phyloP scores from a whole-genome alignment of 2,888 invertebrate species.

The Dolomedes plantarius region DNA sequence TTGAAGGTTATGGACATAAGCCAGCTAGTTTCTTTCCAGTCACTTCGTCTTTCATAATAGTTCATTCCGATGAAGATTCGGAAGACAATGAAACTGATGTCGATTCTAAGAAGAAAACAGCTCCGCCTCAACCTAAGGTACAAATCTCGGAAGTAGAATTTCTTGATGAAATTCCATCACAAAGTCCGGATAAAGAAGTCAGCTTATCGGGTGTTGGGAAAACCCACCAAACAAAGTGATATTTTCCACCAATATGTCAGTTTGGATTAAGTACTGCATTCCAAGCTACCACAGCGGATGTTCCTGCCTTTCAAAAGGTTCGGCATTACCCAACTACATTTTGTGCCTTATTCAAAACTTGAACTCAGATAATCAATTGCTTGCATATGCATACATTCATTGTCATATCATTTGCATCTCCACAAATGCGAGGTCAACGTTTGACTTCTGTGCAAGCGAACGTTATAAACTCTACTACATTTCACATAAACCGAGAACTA shows the following conservation, averaged over 20 bases:
- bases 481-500: not conserved
- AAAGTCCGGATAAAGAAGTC: not conserved
- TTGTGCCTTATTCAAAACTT: not conserved
- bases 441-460: not conserved
- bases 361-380: not conserved
- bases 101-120: not conserved
- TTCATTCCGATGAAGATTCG: not conserved
- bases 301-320: not conserved
- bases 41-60: constrained; percentile 46
- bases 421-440: not conserved
- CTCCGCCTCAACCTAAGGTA: not conserved
- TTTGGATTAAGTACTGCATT: not conserved
- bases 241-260: not conserved
- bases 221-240: not conserved
- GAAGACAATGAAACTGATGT: not conserved
- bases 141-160: not conserved
- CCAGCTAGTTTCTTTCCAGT: constrained; percentile 10
- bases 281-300: not conserved
- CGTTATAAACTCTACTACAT: not conserved
- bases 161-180: not conserved
- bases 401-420: not conserved
- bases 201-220: not conserved
- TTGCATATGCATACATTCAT: not conserved
- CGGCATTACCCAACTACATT: not conserved
- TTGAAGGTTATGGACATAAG: constrained; percentile 9